Evolutionary conservation across 1,140 invertebrate genomes (phyloP).

Genomic region (Cotesia glomerata): DNA sequence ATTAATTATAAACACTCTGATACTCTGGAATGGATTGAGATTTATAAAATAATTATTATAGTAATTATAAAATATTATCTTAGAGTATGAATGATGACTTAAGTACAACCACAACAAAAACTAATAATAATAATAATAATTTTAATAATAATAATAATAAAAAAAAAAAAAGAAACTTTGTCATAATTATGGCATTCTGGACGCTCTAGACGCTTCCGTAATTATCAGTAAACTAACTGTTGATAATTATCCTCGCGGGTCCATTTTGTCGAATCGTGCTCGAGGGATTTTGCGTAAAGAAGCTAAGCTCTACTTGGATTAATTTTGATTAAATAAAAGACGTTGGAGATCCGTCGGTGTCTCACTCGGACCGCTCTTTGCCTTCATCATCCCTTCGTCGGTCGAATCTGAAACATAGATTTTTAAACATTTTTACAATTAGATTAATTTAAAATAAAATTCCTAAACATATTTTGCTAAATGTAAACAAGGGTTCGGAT

Average conservation of each 20-base stretch:
- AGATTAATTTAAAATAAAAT: conserved; percentile 22
- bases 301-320: neutral
- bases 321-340: conserved; percentile 23
- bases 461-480: too few species aligned
- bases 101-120: conserved; percentile 58
- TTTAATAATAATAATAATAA: neutral
- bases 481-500: too few species aligned
- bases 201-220: conserved; percentile 39
- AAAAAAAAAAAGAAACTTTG: conserved; percentile 48
- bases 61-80: conserved; percentile 42
- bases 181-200: conserved; percentile 64
- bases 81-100: conserved; percentile 52
- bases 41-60: conserved; percentile 47
- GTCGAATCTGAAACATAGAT: conserved; percentile 32
- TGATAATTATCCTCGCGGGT: neutral
- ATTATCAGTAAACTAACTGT: neutral
- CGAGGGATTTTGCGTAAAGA: neutral
- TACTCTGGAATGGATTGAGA: conserved; percentile 11
- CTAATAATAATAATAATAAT: too few species aligned
- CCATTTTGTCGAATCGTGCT: neutral
- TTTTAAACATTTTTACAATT: neutral
- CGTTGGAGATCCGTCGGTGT: conserved; percentile 23
- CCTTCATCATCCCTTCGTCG: conserved; percentile 28
- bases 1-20: neutral
- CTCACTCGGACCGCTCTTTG: conserved; percentile 21